A percentile compares a stretch with the other conserved stretches of the same genome.
These are phyloP conservation scores for Melieria picta DNA, from an alignment of 2,888 invertebrate species.

Conservation along the genomic window DNA sequence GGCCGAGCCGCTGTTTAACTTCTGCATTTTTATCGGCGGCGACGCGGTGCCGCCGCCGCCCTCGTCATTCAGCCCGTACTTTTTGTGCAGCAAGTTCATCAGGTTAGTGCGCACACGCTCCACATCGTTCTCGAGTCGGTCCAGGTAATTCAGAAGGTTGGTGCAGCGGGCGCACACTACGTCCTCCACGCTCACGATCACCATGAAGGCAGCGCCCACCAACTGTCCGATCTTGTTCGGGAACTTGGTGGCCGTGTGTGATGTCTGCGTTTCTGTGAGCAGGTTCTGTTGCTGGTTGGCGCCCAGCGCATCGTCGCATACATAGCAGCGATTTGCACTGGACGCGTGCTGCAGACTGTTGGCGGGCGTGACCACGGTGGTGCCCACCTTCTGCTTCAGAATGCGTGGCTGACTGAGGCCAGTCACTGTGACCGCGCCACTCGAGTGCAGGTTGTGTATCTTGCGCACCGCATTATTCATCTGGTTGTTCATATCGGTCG, in stretches of 20 bases:
- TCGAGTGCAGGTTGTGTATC: conserved; percentile 65
- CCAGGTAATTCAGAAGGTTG: conserved; percentile 66
- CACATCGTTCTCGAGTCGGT: conserved; percentile 67
- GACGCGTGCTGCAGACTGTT: conserved; percentile 47
- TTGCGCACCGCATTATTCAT: conserved; percentile 65
- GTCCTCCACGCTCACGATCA: conserved; percentile 67
- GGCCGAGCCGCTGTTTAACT: conserved; percentile 56
- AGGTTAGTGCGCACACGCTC: conserved; percentile 64
- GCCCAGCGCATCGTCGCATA: conserved; percentile 64
- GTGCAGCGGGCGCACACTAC: conserved; percentile 66
- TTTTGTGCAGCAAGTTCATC: conserved; percentile 63
- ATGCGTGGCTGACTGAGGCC: conserved; percentile 65
- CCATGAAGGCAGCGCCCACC: conserved; percentile 67
- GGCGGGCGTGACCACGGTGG: conserved; percentile 45
- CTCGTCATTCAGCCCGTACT: conserved; percentile 65
- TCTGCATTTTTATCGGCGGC: conserved; percentile 64
- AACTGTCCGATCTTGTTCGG: conserved; percentile 68
- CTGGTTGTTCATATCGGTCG: conserved; percentile 58
- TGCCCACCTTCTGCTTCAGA: conserved; percentile 59
- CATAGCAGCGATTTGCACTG: conserved; percentile 61
- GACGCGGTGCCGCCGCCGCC: conserved; percentile 49
- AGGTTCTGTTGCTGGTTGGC: conserved; percentile 57
- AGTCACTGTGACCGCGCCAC: conserved; percentile 66
- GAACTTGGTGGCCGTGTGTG: conserved; percentile 66
- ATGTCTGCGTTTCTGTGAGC: conserved; percentile 63